Percentiles rank a stretch among this genome's conserved stretches.
Conservation (phyloP, 2,797 vertebrate genomes). For the Propithecus deckenii region DNA sequence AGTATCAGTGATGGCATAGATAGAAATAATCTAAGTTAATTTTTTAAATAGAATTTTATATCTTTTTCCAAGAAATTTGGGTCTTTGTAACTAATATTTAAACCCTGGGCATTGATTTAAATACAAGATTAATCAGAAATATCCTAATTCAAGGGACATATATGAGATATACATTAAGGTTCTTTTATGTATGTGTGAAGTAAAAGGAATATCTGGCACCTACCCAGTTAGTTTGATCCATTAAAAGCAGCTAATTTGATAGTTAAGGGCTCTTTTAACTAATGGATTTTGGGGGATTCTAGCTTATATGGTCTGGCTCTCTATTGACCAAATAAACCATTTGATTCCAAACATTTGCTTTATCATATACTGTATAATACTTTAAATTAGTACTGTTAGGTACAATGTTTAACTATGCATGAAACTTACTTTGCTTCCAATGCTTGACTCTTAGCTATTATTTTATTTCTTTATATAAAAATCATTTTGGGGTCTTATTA, state of each 20-base stretch:
- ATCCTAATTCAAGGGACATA: not conserved
- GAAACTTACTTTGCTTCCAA: not conserved
- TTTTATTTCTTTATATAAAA: conserved; percentile 21
- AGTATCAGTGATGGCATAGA: not conserved
- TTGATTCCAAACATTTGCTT: not conserved
- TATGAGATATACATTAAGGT: not conserved
- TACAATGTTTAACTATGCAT: not conserved
- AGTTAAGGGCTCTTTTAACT: not conserved
- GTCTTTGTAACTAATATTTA: not conserved
- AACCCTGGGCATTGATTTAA: not conserved
- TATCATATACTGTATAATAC: not conserved
- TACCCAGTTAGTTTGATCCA: not conserved
- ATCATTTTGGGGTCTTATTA: not conserved
- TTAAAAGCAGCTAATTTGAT: not conserved
- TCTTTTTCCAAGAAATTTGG: not conserved
- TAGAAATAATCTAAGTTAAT: not conserved
- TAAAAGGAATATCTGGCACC: not conserved
- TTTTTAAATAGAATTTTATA: not conserved
- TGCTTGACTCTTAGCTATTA: not conserved
- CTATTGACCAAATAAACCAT: not conserved
- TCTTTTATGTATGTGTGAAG: not conserved
- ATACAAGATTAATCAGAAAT: not conserved
- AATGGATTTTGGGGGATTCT: not conserved
- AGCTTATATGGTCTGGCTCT: not conserved
- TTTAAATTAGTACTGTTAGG: not conserved